phyloP scores from a whole-genome alignment of 2,113 vertebrate genomes.

The Aviceda subcristata region DNA sequence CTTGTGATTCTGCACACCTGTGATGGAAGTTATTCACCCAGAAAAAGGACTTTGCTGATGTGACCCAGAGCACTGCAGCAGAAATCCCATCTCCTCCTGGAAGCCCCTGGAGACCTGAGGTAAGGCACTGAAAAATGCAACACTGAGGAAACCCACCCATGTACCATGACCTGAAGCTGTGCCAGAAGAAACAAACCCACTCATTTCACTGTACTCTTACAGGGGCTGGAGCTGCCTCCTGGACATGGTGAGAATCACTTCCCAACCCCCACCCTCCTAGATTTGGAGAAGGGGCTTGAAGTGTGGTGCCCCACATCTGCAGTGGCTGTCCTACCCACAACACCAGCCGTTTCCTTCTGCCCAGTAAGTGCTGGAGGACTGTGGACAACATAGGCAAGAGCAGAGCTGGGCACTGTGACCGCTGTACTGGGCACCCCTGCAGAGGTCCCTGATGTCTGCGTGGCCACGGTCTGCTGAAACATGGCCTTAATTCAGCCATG shows the following conservation, averaged over 20 bases:
- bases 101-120: not conserved
- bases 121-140: not conserved
- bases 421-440: not conserved
- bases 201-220: not conserved
- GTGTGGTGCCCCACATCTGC: fast-evolving
- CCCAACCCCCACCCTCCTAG: not conserved
- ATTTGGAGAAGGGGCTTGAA: not conserved
- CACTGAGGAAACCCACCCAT: not conserved
- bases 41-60: not conserved
- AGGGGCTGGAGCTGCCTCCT: not conserved
- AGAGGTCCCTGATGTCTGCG: not conserved
- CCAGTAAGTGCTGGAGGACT: not conserved
- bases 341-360: not conserved
- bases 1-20: not conserved
- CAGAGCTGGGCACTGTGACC: not conserved
- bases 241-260: not conserved
- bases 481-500: not conserved
- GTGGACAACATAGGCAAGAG: not conserved
- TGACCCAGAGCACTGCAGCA: not conserved
- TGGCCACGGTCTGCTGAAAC: not conserved
- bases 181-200: not conserved
- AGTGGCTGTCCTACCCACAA: not conserved
- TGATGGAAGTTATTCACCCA: not conserved
- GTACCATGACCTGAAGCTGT: not conserved
- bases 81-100: not conserved